Conservation (phyloP, 1,140 invertebrate genomes). For the Metopolophium dirhodum region DNA sequence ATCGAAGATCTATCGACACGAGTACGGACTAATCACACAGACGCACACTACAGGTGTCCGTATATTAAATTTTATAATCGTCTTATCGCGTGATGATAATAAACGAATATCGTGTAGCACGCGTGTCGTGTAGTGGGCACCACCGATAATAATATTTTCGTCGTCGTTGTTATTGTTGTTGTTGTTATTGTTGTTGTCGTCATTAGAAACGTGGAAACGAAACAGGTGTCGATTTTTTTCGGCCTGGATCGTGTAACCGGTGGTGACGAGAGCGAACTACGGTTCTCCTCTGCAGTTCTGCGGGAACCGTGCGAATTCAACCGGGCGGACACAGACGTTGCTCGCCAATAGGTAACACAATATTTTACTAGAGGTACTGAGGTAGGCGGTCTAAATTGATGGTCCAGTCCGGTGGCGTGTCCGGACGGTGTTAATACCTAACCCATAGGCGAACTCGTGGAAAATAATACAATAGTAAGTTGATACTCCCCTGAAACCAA, state of each 20-base stretch:
- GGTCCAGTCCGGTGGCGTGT: background rate
- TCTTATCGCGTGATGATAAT: constrained; percentile 24
- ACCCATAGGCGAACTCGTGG: too few relatives aligned
- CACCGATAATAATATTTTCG: background rate
- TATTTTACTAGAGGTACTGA: background rate
- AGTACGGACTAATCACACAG: background rate
- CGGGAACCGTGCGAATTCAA: background rate
- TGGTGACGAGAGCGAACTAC: background rate
- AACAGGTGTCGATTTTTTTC: background rate
- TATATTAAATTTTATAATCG: background rate
- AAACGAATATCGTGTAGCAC: background rate
- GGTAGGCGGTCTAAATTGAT: too few relatives aligned
- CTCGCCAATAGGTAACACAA: background rate
- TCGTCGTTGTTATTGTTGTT: background rate
- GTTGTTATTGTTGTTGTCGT: background rate
- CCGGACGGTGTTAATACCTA: background rate
- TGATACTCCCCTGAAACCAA: background rate
- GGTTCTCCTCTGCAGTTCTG: background rate
- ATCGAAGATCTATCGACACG: background rate
- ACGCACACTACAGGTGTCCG: background rate
- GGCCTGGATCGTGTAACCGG: background rate
- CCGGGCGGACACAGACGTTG: background rate
- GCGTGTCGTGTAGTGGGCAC: background rate
- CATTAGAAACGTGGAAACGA: background rate
- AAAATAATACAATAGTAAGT: background rate